Conservation (phyloP, 2,113 vertebrate genomes). For the Stegostoma tigrinum region DNA sequence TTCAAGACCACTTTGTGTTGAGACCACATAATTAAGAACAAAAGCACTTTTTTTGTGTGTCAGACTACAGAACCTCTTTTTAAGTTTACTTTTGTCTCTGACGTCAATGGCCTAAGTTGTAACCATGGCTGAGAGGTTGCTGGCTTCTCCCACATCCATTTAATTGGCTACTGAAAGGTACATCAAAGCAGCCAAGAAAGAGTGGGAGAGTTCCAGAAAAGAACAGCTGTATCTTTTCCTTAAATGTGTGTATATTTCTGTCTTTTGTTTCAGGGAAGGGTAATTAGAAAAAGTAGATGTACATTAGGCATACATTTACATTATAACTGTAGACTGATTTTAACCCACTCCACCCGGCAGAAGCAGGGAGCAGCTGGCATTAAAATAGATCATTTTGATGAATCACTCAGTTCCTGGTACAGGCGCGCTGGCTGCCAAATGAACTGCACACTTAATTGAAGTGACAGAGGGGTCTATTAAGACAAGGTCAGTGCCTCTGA, state of each 20-base stretch:
- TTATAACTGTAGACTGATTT: too few species aligned
- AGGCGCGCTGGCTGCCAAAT: background rate
- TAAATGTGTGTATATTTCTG: background rate
- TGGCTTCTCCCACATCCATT: background rate
- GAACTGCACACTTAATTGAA: background rate
- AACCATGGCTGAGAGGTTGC: background rate
- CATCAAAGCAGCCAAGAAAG: background rate
- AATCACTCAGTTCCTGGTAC: background rate
- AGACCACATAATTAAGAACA: conserved; percentile 10
- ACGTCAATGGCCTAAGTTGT: background rate
- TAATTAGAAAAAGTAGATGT: too few species aligned
- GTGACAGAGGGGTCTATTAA: background rate
- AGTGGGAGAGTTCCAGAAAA: background rate
- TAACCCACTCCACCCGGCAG: too few species aligned
- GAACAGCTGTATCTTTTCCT: background rate
- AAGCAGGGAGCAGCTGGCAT: too few species aligned
- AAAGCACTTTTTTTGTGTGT: background rate
- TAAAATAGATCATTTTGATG: too few species aligned
- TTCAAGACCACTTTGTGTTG: background rate
- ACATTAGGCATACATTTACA: too few species aligned
- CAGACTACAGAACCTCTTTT: background rate
- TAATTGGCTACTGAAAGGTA: background rate
- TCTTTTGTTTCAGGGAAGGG: background rate
- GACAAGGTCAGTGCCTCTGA: background rate
- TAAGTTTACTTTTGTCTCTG: background rate